Conservation (phyloP, 2,888 invertebrate genomes). For the Drosophila colorata region DNA sequence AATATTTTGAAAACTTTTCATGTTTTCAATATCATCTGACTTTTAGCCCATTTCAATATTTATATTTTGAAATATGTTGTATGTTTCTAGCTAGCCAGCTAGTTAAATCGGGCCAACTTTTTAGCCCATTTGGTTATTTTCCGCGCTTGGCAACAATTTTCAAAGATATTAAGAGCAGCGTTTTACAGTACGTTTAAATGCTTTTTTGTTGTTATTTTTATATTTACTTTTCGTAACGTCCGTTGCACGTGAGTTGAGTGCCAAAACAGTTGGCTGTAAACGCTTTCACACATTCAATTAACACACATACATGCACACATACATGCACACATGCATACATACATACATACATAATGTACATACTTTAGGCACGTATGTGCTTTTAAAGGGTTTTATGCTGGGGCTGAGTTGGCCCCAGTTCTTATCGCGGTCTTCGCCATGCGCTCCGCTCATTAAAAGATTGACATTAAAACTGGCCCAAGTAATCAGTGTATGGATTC, state of each 20-base stretch:
- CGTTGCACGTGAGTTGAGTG: constrained; percentile 54
- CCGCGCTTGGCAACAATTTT: constrained; percentile 15
- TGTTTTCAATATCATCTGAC: no score
- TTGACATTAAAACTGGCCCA: constrained; percentile 31
- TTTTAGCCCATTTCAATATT: no score
- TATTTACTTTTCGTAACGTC: constrained; percentile 19
- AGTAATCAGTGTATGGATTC: constrained; percentile 41
- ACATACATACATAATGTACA: not conserved
- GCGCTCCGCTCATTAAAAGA: constrained; percentile 41
- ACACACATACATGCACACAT: constrained; percentile 28
- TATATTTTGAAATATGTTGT: no score
- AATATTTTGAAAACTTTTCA: no score
- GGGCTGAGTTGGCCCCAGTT: constrained; percentile 3
- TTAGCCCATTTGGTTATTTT: not conserved
- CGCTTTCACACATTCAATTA: constrained; percentile 73
- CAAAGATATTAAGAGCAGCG: constrained; percentile 16
- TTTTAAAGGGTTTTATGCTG: constrained; percentile 26
- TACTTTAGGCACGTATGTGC: constrained; percentile 19
- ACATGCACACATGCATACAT: not conserved
- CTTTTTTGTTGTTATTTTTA: constrained; percentile 1
- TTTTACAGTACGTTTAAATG: constrained; percentile 18
- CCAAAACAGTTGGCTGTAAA: constrained; percentile 43
- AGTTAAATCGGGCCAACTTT: no score
- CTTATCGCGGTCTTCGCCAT: constrained; percentile 37
- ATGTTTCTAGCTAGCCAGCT: no score